These are phyloP conservation scores for Chironomus striatipennis DNA, from an alignment of 1,140 invertebrate species.

Conservation along the genomic window DNA sequence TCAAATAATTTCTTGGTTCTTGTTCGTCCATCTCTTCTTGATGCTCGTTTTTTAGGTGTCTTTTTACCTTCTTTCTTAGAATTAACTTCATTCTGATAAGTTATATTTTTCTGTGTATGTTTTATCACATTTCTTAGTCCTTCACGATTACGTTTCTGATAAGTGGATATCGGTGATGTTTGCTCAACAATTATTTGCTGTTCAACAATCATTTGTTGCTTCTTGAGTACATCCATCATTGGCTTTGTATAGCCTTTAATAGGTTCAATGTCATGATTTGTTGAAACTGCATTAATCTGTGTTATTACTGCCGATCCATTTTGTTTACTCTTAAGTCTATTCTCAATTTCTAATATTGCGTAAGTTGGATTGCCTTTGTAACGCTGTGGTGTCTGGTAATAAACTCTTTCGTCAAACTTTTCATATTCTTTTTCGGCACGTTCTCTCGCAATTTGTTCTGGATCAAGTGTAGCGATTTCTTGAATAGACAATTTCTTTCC, in stretches of 20 bases:
- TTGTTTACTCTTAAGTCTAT: slow-evolving; percentile 27
- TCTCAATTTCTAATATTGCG: slow-evolving; percentile 36
- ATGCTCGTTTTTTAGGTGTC: background rate
- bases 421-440: slow-evolving; percentile 39
- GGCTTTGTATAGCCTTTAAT: slow-evolving; percentile 26
- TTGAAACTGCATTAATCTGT: background rate
- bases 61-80: background rate
- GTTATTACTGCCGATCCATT: background rate
- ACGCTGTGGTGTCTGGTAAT: background rate
- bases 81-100: slow-evolving; percentile 9
- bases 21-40: background rate
- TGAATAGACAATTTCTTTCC: slow-evolving; percentile 37
- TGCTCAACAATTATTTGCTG: background rate
- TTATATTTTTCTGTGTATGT: background rate
- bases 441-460: slow-evolving; percentile 39
- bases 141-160: slow-evolving; percentile 10
- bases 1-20: background rate
- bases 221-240: slow-evolving; percentile 25
- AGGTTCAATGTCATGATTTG: background rate
- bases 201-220: slow-evolving; percentile 20
- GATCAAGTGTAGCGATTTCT: slow-evolving; percentile 38
- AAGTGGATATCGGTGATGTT: background rate
- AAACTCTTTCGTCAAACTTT: slow-evolving; percentile 29
- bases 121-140: slow-evolving; percentile 20
- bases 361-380: slow-evolving; percentile 37